Percentiles rank a stretch among this genome's conserved stretches.
These are phyloP conservation scores for Trichogramma evanescens DNA, from an alignment of 2,888 invertebrate genomes.

Conservation along the genomic window DNA sequence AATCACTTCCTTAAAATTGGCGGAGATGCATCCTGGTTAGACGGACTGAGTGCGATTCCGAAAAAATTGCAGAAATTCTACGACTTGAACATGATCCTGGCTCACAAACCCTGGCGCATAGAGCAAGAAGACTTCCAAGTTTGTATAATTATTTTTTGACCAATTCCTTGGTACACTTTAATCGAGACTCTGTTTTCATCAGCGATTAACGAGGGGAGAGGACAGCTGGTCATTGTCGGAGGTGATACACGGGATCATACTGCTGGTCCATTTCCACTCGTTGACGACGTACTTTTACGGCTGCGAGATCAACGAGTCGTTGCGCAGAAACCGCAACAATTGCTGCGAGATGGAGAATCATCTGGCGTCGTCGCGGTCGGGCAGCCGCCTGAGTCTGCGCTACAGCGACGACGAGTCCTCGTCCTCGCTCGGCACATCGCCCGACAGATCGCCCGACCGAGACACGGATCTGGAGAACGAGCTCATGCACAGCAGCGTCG, in stretches of 20 bases:
- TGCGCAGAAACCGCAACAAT: conserved; percentile 45
- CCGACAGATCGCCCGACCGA: no score
- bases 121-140: conserved; percentile 43
- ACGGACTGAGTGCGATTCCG: conserved; percentile 67
- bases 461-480: no score
- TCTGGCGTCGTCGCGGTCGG: no score
- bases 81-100: conserved; percentile 78
- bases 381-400: no score
- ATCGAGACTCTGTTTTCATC: conserved; percentile 22
- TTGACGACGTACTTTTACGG: conserved; percentile 79
- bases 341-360: no score
- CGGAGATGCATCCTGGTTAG: conserved; percentile 70
- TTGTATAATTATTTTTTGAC: no score
- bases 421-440: no score
- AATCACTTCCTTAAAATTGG: conserved; percentile 71
- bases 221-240: conserved; percentile 73
- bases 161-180: no score
- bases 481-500: no score
- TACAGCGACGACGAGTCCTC: no score
- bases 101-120: conserved; percentile 83
- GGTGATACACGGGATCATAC: conserved; percentile 76
- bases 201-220: conserved; percentile 64
- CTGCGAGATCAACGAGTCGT: conserved; percentile 69
- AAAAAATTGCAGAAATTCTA: conserved; percentile 72
- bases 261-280: conserved; percentile 79